Conservation (phyloP, 23 tunicate species). For the Halocynthia roretzi region DNA sequence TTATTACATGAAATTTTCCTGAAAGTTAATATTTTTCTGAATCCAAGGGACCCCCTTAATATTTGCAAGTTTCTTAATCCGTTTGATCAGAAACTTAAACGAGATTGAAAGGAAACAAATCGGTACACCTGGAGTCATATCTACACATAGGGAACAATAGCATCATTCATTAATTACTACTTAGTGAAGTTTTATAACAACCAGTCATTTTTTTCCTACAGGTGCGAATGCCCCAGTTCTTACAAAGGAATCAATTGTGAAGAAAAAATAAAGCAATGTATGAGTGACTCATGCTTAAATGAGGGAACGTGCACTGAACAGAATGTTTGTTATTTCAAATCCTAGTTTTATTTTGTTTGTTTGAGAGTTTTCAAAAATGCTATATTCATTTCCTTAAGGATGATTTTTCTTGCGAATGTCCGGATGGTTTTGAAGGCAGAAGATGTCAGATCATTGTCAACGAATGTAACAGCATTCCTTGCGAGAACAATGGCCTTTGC, state of each 20-base stretch:
- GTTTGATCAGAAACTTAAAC: background rate
- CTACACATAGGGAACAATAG: background rate
- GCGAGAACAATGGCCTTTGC: constrained; percentile 30
- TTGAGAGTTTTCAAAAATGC: too few relatives aligned
- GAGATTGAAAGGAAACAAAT: too few relatives aligned
- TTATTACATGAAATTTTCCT: too few relatives aligned
- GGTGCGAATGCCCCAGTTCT: constrained; percentile 7
- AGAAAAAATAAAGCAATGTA: background rate
- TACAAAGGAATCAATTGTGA: constrained; percentile 15
- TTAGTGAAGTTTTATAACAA: background rate
- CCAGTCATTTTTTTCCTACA: background rate
- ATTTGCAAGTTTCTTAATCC: too few relatives aligned
- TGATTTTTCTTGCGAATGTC: constrained; percentile 14
- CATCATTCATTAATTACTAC: background rate
- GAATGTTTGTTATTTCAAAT: background rate
- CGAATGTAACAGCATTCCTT: constrained; percentile 9
- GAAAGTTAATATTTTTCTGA: too few relatives aligned
- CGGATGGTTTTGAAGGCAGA: constrained; percentile 6
- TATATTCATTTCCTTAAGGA: background rate
- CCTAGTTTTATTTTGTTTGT: background rate
- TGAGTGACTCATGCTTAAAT: constrained; percentile 4
- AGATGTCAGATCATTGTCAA: constrained; percentile 13
- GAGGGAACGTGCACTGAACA: constrained; percentile 19
- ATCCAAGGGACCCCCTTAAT: too few relatives aligned
- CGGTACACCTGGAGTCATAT: too few relatives aligned